phyloP scores from a whole-genome alignment of 1,140 invertebrate species.

The Lepidostoma basale region DNA sequence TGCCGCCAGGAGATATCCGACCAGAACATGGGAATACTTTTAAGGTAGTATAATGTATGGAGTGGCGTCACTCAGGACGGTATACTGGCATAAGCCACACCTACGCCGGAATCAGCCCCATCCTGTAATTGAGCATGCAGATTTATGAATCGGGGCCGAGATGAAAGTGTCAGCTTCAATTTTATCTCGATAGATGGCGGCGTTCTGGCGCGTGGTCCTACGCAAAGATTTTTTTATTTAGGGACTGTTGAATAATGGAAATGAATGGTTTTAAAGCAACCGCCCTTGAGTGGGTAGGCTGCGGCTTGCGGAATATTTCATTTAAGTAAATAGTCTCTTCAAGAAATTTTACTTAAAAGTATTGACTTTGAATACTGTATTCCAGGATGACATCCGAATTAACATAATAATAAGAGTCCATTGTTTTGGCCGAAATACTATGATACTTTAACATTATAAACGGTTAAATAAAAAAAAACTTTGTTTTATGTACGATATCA shows the following conservation, averaged over 20 bases:
- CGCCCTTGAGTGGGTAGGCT: background rate
- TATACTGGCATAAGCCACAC: slow-evolving; percentile 18
- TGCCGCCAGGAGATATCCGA: slow-evolving; percentile 42
- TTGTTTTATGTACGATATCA: too few relatives aligned
- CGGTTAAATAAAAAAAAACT: too few relatives aligned
- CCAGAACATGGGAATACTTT: slow-evolving; percentile 46
- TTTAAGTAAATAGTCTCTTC: too few relatives aligned
- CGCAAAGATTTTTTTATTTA: slow-evolving; percentile 15
- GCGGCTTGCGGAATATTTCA: background rate
- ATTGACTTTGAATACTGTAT: too few relatives aligned
- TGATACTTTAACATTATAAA: too few relatives aligned
- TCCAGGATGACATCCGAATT: too few relatives aligned
- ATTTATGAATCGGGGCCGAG: slow-evolving; percentile 42
- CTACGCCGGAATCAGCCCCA: slow-evolving; percentile 1
- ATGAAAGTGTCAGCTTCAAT: slow-evolving; percentile 40
- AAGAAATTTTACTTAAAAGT: too few relatives aligned
- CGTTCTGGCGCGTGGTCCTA: slow-evolving; percentile 15
- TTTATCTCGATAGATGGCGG: slow-evolving; percentile 34
- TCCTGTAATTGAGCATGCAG: slow-evolving; percentile 36
- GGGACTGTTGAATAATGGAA: slow-evolving; percentile 13
- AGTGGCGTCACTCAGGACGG: slow-evolving; percentile 15
- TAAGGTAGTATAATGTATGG: slow-evolving; percentile 46
- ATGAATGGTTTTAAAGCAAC: slow-evolving; percentile 11
- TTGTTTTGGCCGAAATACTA: too few relatives aligned
- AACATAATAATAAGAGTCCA: too few relatives aligned